phyloP scores from a whole-genome alignment of 2,113 vertebrate genomes.

The Uria lomvia region DNA sequence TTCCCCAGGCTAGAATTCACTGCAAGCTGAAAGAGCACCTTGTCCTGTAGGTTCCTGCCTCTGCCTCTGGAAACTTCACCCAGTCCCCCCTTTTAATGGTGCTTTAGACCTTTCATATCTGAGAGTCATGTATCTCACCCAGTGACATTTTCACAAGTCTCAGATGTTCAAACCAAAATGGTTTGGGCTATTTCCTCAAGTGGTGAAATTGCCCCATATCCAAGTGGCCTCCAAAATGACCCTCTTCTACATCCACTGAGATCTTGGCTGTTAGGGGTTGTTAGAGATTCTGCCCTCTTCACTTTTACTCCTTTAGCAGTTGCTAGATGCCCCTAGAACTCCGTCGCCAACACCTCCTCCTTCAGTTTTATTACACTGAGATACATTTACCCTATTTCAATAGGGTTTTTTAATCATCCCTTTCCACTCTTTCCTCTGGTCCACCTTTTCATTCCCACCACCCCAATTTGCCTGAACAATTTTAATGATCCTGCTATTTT shows the following conservation, averaged over 20 bases:
- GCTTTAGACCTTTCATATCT: fast-evolving
- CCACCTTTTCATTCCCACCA: not conserved
- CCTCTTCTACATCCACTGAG: not conserved
- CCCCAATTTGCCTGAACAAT: not conserved
- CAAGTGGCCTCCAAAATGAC: not conserved
- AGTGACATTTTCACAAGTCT: not conserved
- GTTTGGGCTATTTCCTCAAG: not conserved
- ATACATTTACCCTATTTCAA: not conserved
- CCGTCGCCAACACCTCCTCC: not conserved
- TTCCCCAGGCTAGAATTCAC: not conserved
- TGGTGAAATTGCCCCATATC: not conserved
- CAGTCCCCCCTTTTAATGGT: not conserved
- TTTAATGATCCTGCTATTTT: not conserved
- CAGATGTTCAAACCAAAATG: not conserved
- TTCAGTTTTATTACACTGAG: not conserved
- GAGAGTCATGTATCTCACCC: not conserved
- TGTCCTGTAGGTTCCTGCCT: not conserved
- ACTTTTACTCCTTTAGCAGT: not conserved
- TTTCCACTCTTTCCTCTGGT: not conserved
- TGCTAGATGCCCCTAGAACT: not conserved
- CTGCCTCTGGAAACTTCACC: not conserved
- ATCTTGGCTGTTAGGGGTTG: not conserved
- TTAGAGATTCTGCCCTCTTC: not conserved
- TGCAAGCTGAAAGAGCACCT: not conserved
- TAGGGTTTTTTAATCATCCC: not conserved